Evolutionary conservation across 2,113 vertebrate species (phyloP).

Genomic region (Daubentonia madagascariensis): DNA sequence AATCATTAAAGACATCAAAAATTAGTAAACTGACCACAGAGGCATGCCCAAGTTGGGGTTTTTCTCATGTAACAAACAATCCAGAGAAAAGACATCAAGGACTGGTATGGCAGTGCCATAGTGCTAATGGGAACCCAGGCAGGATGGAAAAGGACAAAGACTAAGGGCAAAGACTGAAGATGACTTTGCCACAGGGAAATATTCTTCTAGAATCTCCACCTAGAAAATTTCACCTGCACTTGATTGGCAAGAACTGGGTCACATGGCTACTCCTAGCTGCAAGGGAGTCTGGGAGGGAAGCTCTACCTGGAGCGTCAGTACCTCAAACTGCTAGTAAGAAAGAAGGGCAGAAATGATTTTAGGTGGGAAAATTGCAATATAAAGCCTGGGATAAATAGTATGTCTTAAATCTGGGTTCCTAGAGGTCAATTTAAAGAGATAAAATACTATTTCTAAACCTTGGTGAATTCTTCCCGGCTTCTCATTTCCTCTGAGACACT

Average conservation of each 20-base stretch:
- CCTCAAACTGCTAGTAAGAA: background rate
- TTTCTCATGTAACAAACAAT: background rate
- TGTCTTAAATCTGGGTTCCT: background rate
- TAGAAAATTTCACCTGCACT: background rate
- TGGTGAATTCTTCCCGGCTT: background rate
- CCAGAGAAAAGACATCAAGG: background rate
- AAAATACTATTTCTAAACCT: background rate
- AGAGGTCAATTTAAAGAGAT: background rate
- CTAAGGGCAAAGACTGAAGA: background rate
- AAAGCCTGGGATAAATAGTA: background rate
- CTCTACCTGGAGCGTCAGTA: too few species aligned
- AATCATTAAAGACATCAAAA: background rate
- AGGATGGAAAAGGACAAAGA: background rate
- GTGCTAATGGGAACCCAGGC: too few species aligned
- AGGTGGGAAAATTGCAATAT: background rate
- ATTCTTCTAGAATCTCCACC: too few species aligned
- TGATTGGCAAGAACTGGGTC: fast-evolving
- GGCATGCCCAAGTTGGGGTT: background rate
- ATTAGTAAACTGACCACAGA: background rate
- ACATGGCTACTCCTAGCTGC: fast-evolving
- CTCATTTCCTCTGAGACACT: slow-evolving; percentile 71
- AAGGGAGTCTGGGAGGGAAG: background rate
- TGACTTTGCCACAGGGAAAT: fast-evolving
- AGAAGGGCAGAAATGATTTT: background rate
- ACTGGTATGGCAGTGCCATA: background rate